phyloP scores from a whole-genome alignment of 2,797 vertebrate species.

The Gadopsis marmoratus region DNA sequence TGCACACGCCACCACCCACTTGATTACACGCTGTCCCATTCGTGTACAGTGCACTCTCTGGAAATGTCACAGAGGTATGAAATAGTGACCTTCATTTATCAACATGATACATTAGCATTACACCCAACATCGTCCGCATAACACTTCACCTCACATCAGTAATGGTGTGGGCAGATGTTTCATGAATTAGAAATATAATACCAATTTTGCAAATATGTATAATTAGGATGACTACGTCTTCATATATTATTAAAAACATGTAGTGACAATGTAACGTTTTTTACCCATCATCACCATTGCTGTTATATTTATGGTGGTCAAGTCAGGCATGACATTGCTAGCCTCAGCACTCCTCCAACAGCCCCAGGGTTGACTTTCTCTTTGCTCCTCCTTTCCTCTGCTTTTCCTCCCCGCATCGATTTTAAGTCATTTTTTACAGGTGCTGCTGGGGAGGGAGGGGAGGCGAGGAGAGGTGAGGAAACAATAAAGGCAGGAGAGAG shows the following conservation, averaged over 20 bases:
- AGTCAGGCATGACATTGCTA: conserved; percentile 46
- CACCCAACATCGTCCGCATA: not conserved
- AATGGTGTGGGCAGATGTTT: conserved; percentile 2
- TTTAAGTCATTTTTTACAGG: conserved; percentile 31
- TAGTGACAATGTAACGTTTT: not conserved
- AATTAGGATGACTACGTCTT: not conserved
- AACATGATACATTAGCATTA: conserved; percentile 9
- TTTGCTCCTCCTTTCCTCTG: conserved; percentile 37
- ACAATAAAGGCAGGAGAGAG: too few relatives aligned
- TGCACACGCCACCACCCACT: not conserved
- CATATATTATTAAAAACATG: not conserved
- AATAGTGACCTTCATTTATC: conserved; percentile 48
- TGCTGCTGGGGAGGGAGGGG: not conserved
- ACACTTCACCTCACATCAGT: not conserved
- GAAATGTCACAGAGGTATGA: conserved; percentile 51
- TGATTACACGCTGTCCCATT: not conserved
- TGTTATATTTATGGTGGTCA: conserved; percentile 50
- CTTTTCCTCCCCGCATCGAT: conserved; percentile 40
- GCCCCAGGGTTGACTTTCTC: conserved; percentile 36
- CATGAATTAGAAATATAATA: not conserved
- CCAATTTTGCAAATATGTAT: not conserved
- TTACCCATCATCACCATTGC: conserved; percentile 20
- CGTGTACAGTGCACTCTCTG: not conserved
- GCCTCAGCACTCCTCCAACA: conserved; percentile 55
- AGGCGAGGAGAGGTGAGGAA: not conserved